Base-by-base conservation (phyloP, 2,113 vertebrate genomes). In the Oenanthe melanoleuca region DNA sequence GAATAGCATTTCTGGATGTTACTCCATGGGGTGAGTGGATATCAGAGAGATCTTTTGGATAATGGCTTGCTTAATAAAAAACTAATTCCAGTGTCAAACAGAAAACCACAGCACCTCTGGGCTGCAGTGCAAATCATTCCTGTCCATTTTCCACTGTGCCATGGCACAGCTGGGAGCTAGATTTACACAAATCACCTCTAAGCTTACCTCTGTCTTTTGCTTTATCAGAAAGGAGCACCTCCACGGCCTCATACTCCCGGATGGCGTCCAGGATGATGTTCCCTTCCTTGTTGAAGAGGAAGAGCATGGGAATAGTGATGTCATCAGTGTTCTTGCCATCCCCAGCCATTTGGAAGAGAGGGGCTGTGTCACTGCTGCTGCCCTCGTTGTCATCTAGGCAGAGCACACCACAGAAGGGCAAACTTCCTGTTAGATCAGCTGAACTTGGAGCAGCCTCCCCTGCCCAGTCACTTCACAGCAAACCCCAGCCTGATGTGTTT, bases 291-390 rank as follows among this genome's bases (percentile, higher is more conserved):
- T 99, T 99, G 97, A 99, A 99, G 13, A 99, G 97, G 97, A 99
- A 99, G 74, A 99, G 98, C 97, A 99, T 98, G 25, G 99, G 99
- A 88, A 99, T 97, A 28, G 98, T 98, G 96, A 99, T 97, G 90
- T 99, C 99, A 5, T 99, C 99, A 0, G 99, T 99, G 89, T 97
- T 99, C 96, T 99, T 99, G 6, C 99, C 99, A 24, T 99, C 99
- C 6, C 99, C 99, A 0, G 99, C 99, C 99, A 99, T 99, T 98
- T 99, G 99, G 98, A 99, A 99, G 49, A 99, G 98, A 20, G 99
- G 99, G 24, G 99, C 99, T 3, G 99, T 99, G 95, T 99, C 99
- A 60, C 99, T 99, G 94, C 99, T 99, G 98, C 99, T 99, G 93
- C 99, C 99, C 82, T 99, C 99, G 3, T 99, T 99, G 98, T 99